phyloP scores from a whole-genome alignment of 2,888 invertebrate species.

The Lepidochrysops patricia region DNA sequence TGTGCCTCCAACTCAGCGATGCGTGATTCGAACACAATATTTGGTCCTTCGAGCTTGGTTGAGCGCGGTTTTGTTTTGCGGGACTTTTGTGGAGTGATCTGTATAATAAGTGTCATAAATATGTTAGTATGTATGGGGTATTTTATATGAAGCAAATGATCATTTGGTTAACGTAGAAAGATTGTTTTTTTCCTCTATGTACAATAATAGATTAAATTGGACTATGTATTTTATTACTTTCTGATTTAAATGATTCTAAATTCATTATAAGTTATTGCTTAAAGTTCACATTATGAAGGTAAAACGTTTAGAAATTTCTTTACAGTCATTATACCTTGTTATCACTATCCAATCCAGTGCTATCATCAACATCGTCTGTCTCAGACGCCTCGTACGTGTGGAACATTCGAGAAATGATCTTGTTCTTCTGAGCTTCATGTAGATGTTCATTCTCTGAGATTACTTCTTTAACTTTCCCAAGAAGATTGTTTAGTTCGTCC shows the following conservation, averaged over 20 bases:
- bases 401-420: slow-evolving; percentile 77
- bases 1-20: slow-evolving; percentile 90
- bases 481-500: slow-evolving; percentile 83
- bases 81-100: slow-evolving; percentile 49
- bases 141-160: no score
- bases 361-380: slow-evolving; percentile 64
- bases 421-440: slow-evolving; percentile 84
- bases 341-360: slow-evolving; percentile 64
- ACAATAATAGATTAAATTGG: no score
- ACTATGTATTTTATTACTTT: no score
- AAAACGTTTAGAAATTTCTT: no score
- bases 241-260: no score
- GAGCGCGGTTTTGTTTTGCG: slow-evolving; percentile 43
- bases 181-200: no score
- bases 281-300: no score
- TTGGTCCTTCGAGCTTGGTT: slow-evolving; percentile 79
- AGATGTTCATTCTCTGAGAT: slow-evolving; percentile 88
- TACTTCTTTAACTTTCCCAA: slow-evolving; percentile 89
- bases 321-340: slow-evolving; percentile 54
- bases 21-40: slow-evolving; percentile 87
- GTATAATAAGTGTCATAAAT: neutral
- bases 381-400: slow-evolving; percentile 71
- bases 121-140: no score
- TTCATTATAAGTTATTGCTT: no score
- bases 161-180: no score